A percentile compares a stretch with the other conserved stretches of the same genome.
Evolutionary conservation across 2,888 invertebrate genomes (phyloP).

Genomic region (Fragum whitleyi): DNA sequence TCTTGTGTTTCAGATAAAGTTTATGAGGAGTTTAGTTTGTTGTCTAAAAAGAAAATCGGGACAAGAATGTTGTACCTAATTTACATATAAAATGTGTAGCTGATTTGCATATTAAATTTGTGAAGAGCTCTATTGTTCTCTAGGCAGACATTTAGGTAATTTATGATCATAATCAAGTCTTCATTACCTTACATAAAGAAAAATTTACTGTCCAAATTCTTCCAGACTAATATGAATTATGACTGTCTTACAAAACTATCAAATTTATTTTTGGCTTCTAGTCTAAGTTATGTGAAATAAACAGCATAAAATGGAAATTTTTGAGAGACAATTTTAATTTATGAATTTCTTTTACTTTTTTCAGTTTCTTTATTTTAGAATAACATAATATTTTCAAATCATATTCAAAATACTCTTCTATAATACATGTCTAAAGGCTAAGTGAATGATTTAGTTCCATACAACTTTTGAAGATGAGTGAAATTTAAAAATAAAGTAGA

Average conservation of each 20-base stretch:
- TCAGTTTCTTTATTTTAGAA: too few relatives aligned
- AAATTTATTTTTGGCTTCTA: not conserved
- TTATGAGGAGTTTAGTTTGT: too few relatives aligned
- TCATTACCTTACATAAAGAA: not conserved
- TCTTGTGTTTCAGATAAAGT: too few relatives aligned
- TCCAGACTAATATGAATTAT: slow-evolving; percentile 11
- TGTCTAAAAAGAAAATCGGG: not conserved
- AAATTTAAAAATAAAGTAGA: too few relatives aligned
- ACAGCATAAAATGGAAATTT: not conserved
- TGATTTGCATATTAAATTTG: slow-evolving; percentile 21
- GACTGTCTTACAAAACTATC: slow-evolving; percentile 2
- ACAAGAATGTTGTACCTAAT: not conserved
- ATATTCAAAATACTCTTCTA: too few relatives aligned
- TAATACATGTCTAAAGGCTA: too few relatives aligned
- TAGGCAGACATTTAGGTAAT: slow-evolving; percentile 1
- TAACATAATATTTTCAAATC: too few relatives aligned
- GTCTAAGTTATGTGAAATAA: not conserved
- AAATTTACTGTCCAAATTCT: slow-evolving; percentile 7
- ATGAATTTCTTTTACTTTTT: not conserved
- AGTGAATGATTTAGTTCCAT: too few relatives aligned
- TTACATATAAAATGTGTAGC: not conserved
- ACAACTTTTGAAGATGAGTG: too few relatives aligned
- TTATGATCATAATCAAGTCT: slow-evolving; percentile 7
- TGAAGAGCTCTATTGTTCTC: slow-evolving; percentile 9
- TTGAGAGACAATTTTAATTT: not conserved